phyloP scores from a whole-genome alignment of 2,888 invertebrate species.

The Gymnocheta viridis region DNA sequence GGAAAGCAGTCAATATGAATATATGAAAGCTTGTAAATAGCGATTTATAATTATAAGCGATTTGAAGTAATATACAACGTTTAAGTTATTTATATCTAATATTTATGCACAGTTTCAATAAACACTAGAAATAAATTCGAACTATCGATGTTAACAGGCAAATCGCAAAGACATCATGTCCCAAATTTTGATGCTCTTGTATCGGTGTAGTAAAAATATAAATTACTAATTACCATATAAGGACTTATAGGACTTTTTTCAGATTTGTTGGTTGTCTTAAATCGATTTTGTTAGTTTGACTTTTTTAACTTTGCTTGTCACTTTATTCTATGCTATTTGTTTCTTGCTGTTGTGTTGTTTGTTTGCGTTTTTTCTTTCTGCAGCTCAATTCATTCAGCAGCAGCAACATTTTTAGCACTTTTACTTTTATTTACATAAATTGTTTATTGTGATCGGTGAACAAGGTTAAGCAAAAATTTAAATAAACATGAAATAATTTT shows the following conservation, averaged over 20 bases:
- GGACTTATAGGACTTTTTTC: not conserved
- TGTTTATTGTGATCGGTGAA: conserved; percentile 13
- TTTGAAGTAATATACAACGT: too few relatives aligned
- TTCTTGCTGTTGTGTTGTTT: not conserved
- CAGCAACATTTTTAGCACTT: conserved; percentile 53
- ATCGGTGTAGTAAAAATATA: too few relatives aligned
- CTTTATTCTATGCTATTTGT: not conserved
- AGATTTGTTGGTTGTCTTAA: not conserved
- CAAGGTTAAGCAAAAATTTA: conserved; percentile 44
- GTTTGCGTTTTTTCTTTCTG: not conserved
- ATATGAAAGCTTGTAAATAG: too few relatives aligned
- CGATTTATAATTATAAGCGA: too few relatives aligned
- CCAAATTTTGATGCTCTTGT: too few relatives aligned
- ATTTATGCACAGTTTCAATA: too few relatives aligned
- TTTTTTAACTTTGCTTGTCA: conserved; percentile 16
- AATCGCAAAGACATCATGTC: too few relatives aligned
- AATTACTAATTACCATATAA: not conserved
- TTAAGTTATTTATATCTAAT: too few relatives aligned
- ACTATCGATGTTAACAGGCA: too few relatives aligned
- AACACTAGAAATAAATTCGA: too few relatives aligned
- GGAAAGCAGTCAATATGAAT: too few relatives aligned
- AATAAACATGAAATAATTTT: conserved; percentile 6
- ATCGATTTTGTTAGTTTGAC: not conserved
- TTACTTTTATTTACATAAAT: conserved; percentile 46
- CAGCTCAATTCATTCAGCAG: conserved; percentile 35